These are phyloP conservation scores for Oegoconia quadripuncta DNA, from an alignment of 2,888 invertebrate species.

Conservation along the genomic window DNA sequence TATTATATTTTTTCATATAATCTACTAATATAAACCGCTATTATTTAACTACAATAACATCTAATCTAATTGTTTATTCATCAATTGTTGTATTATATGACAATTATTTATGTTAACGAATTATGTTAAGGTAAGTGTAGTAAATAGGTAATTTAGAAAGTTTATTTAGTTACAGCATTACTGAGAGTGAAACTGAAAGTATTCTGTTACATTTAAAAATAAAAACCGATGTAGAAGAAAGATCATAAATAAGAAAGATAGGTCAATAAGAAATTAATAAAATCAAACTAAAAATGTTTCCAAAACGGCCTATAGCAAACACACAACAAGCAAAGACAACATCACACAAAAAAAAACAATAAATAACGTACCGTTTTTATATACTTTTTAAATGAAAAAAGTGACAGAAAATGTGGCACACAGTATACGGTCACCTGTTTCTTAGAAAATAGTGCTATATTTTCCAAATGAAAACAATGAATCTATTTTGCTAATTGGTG, in stretches of 20 bases:
- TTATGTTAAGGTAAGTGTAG: slow-evolving; percentile 12
- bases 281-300: slow-evolving; percentile 59
- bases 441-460: slow-evolving; percentile 56
- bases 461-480: slow-evolving; percentile 60
- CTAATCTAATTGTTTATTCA: slow-evolving; percentile 10
- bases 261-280: slow-evolving; percentile 39
- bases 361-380: slow-evolving; percentile 58
- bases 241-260: slow-evolving; percentile 52
- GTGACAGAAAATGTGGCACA: slow-evolving; percentile 58
- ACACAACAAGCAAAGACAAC: slow-evolving; percentile 75
- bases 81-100: too few relatives aligned
- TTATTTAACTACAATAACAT: slow-evolving; percentile 13
- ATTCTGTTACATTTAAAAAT: background rate
- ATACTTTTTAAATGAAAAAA: slow-evolving; percentile 46
- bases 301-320: slow-evolving; percentile 79
- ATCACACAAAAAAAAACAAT: slow-evolving; percentile 60
- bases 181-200: background rate
- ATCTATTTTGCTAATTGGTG: slow-evolving; percentile 50
- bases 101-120: slow-evolving; percentile 9
- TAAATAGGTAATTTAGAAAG: background rate
- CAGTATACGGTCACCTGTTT: slow-evolving; percentile 54
- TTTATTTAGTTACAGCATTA: background rate
- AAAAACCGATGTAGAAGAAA: slow-evolving; percentile 49
- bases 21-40: slow-evolving; percentile 11
- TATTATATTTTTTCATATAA: slow-evolving; percentile 4